Evolutionary conservation across 2,797 vertebrate species (phyloP).

Genomic region (Stomatorhinus walkeri): DNA sequence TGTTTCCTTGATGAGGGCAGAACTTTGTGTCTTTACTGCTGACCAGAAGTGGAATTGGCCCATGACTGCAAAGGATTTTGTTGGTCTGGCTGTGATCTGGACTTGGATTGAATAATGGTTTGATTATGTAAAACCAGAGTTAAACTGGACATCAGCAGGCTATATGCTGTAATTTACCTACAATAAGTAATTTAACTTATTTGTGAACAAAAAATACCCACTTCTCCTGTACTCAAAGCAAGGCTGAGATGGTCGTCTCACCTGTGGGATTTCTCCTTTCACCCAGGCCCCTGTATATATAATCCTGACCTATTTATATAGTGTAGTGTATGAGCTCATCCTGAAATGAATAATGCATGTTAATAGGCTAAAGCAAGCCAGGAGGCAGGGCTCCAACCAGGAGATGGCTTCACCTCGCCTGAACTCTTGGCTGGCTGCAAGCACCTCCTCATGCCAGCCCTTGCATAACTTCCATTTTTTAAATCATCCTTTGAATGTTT

Average conservation of each 20-base stretch:
- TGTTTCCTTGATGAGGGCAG: neutral
- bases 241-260: neutral
- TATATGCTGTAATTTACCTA: neutral
- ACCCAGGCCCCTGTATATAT: neutral
- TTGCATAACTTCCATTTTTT: constrained; percentile 15
- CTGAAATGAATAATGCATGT: constrained; percentile 51
- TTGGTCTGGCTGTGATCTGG: neutral
- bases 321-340: constrained; percentile 50
- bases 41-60: neutral
- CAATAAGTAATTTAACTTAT: neutral
- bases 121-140: neutral
- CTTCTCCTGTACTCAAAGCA: neutral
- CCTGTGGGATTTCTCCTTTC: neutral
- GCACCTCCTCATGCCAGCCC: neutral
- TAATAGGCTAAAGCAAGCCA: constrained; percentile 36
- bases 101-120: neutral
- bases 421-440: neutral
- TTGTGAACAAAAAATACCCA: neutral
- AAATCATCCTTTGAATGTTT: constrained; percentile 28
- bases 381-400: constrained; percentile 20
- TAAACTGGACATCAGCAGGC: neutral
- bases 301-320: constrained; percentile 29
- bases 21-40: neutral
- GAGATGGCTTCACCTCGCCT: constrained; percentile 10
- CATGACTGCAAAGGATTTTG: neutral